Evolutionary conservation across 2,113 vertebrate genomes (phyloP).

Genomic region (Pomatorhinus ruficollis): DNA sequence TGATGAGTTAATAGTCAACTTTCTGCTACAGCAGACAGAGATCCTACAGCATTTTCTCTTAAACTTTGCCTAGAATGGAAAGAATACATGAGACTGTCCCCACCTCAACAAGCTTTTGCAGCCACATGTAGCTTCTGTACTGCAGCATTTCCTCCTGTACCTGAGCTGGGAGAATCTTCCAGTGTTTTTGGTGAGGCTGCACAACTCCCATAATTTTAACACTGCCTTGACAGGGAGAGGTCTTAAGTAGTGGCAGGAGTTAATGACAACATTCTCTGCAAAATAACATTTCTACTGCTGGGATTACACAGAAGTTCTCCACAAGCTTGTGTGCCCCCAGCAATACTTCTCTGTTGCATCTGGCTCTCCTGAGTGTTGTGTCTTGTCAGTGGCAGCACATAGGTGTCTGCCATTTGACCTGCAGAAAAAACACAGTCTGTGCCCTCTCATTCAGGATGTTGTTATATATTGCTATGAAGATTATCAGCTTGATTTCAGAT

Average conservation of each 20-base stretch:
- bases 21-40: not conserved
- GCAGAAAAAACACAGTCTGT: not conserved
- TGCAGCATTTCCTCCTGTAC: not conserved
- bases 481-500: not conserved
- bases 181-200: not conserved
- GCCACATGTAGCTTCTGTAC: not conserved
- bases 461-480: not conserved
- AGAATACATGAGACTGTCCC: not conserved
- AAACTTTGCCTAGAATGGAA: not conserved
- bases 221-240: not conserved
- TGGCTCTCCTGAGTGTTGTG: not conserved
- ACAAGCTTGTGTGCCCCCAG: not conserved
- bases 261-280: not conserved
- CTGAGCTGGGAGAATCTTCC: not conserved
- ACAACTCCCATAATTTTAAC: not conserved
- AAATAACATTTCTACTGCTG: not conserved
- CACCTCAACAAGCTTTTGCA: not conserved
- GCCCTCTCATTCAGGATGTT: not conserved
- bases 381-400: not conserved
- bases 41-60: not conserved
- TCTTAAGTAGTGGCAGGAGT: not conserved
- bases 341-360: not conserved
- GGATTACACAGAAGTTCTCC: not conserved
- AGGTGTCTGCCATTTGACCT: not conserved
- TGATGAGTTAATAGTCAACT: not conserved